Conservation (phyloP, 2,113 vertebrate species). For the Elephas maximus region DNA sequence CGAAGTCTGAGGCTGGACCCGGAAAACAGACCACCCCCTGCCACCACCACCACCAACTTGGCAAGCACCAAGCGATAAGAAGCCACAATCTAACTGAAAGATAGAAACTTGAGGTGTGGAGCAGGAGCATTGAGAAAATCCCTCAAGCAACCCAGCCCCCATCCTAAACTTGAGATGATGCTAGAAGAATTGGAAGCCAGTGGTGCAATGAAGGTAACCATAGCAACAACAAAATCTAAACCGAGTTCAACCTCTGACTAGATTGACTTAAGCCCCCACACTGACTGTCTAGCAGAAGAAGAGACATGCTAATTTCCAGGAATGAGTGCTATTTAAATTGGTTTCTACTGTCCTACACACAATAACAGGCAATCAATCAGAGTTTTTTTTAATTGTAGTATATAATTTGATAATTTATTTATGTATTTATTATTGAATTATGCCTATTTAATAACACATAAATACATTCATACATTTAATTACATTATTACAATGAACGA, state of each 20-base stretch:
- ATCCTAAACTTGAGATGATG: background rate
- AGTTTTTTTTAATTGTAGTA: background rate
- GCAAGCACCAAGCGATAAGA: background rate
- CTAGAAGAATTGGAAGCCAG: background rate
- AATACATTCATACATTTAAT: background rate
- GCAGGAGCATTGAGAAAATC: background rate
- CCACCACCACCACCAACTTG: background rate
- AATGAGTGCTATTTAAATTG: background rate
- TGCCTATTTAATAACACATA: background rate
- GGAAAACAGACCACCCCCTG: background rate
- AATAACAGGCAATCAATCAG: background rate
- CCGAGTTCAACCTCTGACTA: background rate
- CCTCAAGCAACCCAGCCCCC: background rate
- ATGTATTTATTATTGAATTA: background rate
- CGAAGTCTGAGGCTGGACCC: background rate
- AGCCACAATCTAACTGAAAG: background rate
- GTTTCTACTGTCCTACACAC: background rate
- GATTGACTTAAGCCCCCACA: background rate
- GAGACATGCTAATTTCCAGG: background rate
- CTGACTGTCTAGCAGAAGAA: background rate
- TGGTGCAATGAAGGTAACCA: background rate
- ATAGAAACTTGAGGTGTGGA: background rate
- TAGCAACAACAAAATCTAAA: conserved; percentile 32
- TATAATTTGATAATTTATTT: background rate
- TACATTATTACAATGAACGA: background rate